Evolutionary conservation across 2,797 vertebrate species (phyloP), one percentile per base, ranked within the genome.

Genomic region (Moxostoma hubbsi): DNA sequence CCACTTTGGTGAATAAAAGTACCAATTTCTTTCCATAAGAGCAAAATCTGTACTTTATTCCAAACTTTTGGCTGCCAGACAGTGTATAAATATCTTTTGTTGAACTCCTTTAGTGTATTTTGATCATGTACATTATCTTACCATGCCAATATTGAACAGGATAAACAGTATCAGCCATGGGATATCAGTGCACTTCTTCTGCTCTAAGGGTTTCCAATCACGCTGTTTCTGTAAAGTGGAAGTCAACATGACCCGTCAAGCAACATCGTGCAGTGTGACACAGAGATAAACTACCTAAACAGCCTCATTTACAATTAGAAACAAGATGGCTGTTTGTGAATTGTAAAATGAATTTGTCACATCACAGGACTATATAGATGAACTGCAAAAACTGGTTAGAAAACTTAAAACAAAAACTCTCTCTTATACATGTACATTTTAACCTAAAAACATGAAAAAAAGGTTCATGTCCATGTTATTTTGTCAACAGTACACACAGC

Each of bases 91-190:
- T 24, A 24, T 24, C 2, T 24, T 24, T 24, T 24, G 24, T 24
- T 24, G 24, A 24, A 2, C 2, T 1, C 2, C 1, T 24, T 24
- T 24, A 24, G 24, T 24, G 24, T 4, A 9, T 2, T 43, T 11
- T 3, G 15, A 7, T 5, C 9, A 12, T 12, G 0, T 18, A 2
- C 0, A 11, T 79, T 74, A 73, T 92, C 95, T 94, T 90, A 99
- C 98, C 98, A 99, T 99, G 79, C 98, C 98, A 73, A 96, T 0
- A 18, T 96, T 97, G 88, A 99, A 99, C 8, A 98, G 76, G 1
- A 90, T 69, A 70, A 98, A 98, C 49, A 99, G 74, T 62, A 99
- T 86, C 71, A 99, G 94, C 98, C 98, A 99, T 72, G 96, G 97
- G 51, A 98, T 91, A 75, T 99, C 98, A 65, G 98, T 99, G 86